Percentiles rank a stretch among this genome's conserved stretches.
Evolutionary conservation across 2,113 vertebrate species (phyloP).

Genomic region (Manacus vitellinus): DNA sequence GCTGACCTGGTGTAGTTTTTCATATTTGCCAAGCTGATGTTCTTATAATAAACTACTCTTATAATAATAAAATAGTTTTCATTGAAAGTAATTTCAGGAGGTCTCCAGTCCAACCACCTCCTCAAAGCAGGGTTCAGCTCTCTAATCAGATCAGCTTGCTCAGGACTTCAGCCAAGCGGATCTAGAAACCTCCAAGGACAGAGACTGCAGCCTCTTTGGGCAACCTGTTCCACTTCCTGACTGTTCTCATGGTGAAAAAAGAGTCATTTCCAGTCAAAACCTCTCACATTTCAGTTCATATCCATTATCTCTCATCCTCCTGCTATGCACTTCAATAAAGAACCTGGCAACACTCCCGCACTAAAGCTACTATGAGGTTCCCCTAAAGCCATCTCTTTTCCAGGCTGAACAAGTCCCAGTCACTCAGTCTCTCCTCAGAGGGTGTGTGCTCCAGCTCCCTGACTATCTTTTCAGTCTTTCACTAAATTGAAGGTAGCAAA

Average conservation of each 20-base stretch:
- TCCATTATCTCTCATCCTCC: neutral
- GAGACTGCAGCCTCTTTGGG: neutral
- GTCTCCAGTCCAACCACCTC: neutral
- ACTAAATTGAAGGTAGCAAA: neutral
- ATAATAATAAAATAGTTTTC: neutral
- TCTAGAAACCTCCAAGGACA: neutral
- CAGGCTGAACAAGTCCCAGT: neutral
- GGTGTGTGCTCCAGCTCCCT: neutral
- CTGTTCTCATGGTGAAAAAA: neutral
- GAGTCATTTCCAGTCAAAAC: neutral
- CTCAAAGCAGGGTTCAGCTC: neutral
- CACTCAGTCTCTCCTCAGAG: neutral
- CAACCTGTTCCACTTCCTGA: neutral
- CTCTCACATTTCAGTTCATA: neutral
- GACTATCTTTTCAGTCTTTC: neutral
- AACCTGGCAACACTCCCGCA: neutral
- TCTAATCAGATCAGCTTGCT: neutral
- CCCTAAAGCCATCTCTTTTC: neutral
- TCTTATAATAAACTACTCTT: neutral
- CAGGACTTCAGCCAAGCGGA: neutral
- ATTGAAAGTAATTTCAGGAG: neutral
- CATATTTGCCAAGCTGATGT: neutral
- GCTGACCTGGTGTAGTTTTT: neutral
- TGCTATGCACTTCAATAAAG: neutral
- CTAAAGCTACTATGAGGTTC: neutral